phyloP scores from a whole-genome alignment of 92 coral and sea anemone species.

The Porites lobata region DNA sequence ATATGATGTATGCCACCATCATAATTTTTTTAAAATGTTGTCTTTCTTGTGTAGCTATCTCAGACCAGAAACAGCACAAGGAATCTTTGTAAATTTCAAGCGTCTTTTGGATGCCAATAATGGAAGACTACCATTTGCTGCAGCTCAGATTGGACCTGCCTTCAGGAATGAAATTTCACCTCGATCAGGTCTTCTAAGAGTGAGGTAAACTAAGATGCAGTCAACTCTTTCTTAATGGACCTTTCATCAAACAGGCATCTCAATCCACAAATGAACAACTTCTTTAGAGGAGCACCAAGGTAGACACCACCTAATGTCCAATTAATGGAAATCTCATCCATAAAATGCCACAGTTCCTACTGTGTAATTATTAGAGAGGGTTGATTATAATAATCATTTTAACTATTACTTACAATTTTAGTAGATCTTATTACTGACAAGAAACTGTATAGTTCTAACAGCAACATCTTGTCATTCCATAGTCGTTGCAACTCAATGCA shows the following conservation, averaged over 20 bases:
- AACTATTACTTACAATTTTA: no score
- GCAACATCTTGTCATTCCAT: background rate
- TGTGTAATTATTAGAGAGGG: no score
- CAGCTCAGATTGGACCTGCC: conserved; percentile 99
- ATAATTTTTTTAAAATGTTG: background rate
- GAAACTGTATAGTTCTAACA: background rate
- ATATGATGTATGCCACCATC: background rate
- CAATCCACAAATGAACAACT: no score
- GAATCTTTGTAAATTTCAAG: conserved; percentile 99
- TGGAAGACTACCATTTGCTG: conserved; percentile 98
- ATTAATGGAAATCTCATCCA: no score
- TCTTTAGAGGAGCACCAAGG: no score
- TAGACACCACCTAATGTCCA: no score
- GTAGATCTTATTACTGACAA: background rate
- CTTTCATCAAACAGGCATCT: no score
- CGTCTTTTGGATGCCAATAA: conserved; percentile 96
- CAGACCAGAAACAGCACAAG: conserved; percentile 99
- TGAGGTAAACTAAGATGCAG: conserved; percentile 68
- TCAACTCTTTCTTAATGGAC: background rate
- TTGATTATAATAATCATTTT: no score
- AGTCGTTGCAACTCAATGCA: background rate
- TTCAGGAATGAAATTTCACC: conserved; percentile 99
- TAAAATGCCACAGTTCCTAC: no score
- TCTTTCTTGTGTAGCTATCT: conserved; percentile 63
- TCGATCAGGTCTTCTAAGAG: conserved; percentile 95